Conservation (phyloP, 2,888 invertebrate genomes). For the Ditylenchus weischeri region DNA sequence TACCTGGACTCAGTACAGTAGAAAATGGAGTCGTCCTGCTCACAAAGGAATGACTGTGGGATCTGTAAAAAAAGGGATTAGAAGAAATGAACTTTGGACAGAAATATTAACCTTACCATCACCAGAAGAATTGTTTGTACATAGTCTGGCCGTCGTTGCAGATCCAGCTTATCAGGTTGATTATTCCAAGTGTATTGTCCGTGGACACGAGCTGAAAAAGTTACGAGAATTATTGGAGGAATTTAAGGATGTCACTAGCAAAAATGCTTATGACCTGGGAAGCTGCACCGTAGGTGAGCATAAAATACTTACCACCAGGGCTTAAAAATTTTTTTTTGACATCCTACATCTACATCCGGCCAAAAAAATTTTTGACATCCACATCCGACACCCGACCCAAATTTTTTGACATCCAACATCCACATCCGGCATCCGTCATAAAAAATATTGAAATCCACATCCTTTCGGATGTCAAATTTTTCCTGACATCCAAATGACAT, state of each 20-base stretch:
- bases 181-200: neutral
- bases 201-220: constrained; percentile 4
- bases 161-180: constrained; percentile 28
- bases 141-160: neutral
- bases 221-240: constrained; percentile 24
- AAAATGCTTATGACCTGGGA: constrained; percentile 38
- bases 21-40: neutral
- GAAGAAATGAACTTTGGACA: neutral
- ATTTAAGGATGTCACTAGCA: constrained; percentile 34
- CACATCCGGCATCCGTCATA: no score
- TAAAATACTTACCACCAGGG: constrained; percentile 38
- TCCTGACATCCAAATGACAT: no score
- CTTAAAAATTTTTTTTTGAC: no score
- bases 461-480: no score
- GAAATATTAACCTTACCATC: neutral
- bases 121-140: neutral
- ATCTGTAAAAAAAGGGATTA: neutral
- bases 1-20: neutral
- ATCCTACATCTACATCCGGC: no score
- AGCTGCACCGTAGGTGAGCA: constrained; percentile 27
- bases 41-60: neutral
- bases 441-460: no score
- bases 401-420: no score
- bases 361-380: no score
- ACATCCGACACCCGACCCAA: no score